phyloP scores from a whole-genome alignment of 2,113 vertebrate species.

The Ifrita kowaldi region DNA sequence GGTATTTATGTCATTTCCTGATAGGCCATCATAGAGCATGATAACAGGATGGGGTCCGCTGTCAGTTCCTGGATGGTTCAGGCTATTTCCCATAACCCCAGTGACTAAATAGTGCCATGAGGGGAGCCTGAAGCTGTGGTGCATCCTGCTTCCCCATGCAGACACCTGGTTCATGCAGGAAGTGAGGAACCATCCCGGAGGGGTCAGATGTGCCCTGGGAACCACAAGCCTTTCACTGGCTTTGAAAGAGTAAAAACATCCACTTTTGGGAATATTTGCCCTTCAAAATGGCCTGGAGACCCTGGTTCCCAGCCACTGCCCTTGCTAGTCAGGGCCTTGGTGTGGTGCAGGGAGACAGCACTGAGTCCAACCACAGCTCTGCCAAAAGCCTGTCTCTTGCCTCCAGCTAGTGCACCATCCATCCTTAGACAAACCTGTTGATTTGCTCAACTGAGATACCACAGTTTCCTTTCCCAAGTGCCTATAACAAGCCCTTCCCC shows the following conservation, averaged over 20 bases:
- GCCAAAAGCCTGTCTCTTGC: background rate
- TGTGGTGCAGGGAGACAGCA: background rate
- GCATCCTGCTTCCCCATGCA: conserved; percentile 53
- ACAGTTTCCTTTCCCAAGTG: background rate
- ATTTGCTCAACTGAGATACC: background rate
- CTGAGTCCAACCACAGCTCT: background rate
- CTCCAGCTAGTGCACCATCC: background rate
- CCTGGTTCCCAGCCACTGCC: background rate
- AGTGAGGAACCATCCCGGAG: background rate
- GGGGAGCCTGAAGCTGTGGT: background rate
- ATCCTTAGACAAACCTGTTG: background rate
- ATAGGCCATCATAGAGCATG: conserved; percentile 39
- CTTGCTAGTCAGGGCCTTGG: background rate
- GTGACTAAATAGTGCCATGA: conserved; percentile 1
- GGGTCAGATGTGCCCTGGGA: background rate
- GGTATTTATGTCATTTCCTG: conserved; percentile 68
- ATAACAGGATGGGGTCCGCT: conserved; percentile 71
- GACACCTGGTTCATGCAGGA: conserved; percentile 62
- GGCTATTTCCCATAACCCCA: conserved; percentile 63
- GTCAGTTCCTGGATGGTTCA: conserved; percentile 62
- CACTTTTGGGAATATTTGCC: background rate
- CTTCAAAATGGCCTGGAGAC: background rate
- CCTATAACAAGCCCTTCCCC: background rate
- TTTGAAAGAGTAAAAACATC: background rate
- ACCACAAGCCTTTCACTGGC: background rate